A percentile compares a stretch with the other conserved stretches of the same genome.
Conservation (phyloP, 2,888 invertebrate genomes). For the Leptinotarsa haldemani region DNA sequence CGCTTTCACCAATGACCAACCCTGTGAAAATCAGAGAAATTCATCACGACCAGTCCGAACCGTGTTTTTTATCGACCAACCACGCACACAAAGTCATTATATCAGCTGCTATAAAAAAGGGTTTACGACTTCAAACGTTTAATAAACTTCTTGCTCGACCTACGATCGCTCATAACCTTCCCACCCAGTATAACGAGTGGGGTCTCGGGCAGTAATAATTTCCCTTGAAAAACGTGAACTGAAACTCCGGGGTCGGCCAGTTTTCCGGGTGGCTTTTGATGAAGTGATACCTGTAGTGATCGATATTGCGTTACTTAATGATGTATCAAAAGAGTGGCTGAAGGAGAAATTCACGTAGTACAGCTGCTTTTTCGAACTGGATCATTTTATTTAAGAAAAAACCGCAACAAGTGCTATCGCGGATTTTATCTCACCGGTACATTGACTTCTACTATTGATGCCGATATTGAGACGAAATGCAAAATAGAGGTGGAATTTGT, state of each 20-base stretch:
- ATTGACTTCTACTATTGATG: too few species aligned
- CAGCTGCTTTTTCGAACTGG: too few species aligned
- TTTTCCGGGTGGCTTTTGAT: not conserved
- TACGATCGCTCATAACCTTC: conserved; percentile 24
- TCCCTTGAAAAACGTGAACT: conserved; percentile 13
- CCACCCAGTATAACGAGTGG: conserved; percentile 23
- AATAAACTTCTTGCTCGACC: conserved; percentile 15
- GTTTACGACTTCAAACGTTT: conserved; percentile 1
- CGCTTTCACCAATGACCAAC: not conserved
- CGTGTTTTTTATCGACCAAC: conserved; percentile 4
- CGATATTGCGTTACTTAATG: not conserved
- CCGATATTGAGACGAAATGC: too few species aligned
- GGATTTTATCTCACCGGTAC: too few species aligned
- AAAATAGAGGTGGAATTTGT: too few species aligned
- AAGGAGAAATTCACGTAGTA: too few species aligned
- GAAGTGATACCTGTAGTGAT: not conserved
- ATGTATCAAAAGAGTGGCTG: too few species aligned
- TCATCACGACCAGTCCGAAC: not conserved
- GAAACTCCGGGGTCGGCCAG: not conserved
- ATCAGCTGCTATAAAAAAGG: conserved; percentile 5
- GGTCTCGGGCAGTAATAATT: conserved; percentile 17
- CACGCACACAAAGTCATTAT: conserved; percentile 13
- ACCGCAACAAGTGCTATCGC: too few species aligned
- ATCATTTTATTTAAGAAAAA: too few species aligned
- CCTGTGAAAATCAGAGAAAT: not conserved